Conservation (phyloP, 2,888 invertebrate species). For the Spilarctia lutea region DNA sequence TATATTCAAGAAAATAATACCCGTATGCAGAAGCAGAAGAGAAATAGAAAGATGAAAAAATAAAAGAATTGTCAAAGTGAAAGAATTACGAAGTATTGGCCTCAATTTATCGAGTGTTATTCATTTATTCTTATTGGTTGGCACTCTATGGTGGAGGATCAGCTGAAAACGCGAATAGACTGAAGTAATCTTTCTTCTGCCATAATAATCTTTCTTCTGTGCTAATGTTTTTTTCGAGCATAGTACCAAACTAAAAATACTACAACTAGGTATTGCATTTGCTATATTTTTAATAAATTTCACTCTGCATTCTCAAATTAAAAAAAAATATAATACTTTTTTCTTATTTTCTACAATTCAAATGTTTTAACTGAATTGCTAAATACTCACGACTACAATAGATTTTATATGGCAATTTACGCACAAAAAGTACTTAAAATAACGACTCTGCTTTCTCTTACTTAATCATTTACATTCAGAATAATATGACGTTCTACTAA, state of each 20-base stretch:
- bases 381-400: conserved; percentile 5
- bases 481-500: conserved; percentile 9
- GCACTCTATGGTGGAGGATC: too few relatives aligned
- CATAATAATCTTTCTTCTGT: too few relatives aligned
- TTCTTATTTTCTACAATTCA: neutral
- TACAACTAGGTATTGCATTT: neutral
- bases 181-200: too few relatives aligned
- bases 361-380: neutral
- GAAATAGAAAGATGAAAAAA: too few relatives aligned
- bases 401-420: neutral
- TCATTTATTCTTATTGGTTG: neutral
- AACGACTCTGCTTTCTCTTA: conserved; percentile 10
- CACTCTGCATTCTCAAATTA: neutral
- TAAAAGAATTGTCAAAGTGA: too few relatives aligned
- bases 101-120: neutral
- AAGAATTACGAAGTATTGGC: too few relatives aligned
- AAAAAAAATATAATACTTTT: neutral
- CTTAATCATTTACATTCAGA: conserved; percentile 10
- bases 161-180: too few relatives aligned
- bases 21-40: neutral
- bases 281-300: neutral
- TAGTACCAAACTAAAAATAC: neutral
- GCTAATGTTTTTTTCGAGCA: accelerated
- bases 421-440: conserved; percentile 3
- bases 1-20: too few relatives aligned